phyloP scores from a whole-genome alignment of 1,140 invertebrate species.

The Drosophila athabasca region DNA sequence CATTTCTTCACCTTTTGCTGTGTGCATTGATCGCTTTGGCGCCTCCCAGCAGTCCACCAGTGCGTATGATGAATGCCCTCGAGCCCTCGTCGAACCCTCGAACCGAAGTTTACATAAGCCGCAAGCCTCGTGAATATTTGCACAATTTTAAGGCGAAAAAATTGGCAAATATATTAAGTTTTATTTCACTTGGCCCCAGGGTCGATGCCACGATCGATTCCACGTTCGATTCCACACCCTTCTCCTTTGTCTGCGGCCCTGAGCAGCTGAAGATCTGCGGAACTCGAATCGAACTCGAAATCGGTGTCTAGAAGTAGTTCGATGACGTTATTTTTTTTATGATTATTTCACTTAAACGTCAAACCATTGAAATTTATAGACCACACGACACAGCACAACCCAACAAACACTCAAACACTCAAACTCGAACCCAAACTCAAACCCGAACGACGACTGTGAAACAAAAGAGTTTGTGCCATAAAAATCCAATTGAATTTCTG shows the following conservation, averaged over 20 bases:
- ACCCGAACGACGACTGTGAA: constrained; percentile 27
- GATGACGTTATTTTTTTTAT: constrained; percentile 33
- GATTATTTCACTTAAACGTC: constrained; percentile 46
- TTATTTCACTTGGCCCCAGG: constrained; percentile 44
- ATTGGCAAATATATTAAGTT: constrained; percentile 42
- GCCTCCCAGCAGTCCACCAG: constrained; percentile 50
- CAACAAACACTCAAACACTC: too few relatives aligned
- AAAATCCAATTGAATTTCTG: constrained; percentile 11
- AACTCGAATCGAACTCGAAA: constrained; percentile 27
- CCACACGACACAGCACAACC: constrained; percentile 5
- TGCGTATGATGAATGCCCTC: constrained; percentile 69
- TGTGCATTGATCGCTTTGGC: constrained; percentile 37
- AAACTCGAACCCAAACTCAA: not conserved
- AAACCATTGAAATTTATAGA: constrained; percentile 47
- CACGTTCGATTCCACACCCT: constrained; percentile 16
- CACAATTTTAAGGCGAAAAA: constrained; percentile 50
- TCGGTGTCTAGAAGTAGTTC: constrained; percentile 38
- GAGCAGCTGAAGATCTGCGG: constrained; percentile 17
- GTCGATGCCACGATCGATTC: constrained; percentile 5
- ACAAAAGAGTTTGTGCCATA: constrained; percentile 43
- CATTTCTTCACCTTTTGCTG: constrained; percentile 47
- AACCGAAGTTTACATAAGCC: constrained; percentile 53
- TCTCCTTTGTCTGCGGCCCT: constrained; percentile 18
- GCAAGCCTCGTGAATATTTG: constrained; percentile 54
- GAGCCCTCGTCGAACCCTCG: constrained; percentile 14